Percentiles rank a stretch among this genome's conserved stretches.
These are phyloP conservation scores for Ectemnius continuus DNA, from an alignment of 2,888 invertebrate species.

Conservation along the genomic window DNA sequence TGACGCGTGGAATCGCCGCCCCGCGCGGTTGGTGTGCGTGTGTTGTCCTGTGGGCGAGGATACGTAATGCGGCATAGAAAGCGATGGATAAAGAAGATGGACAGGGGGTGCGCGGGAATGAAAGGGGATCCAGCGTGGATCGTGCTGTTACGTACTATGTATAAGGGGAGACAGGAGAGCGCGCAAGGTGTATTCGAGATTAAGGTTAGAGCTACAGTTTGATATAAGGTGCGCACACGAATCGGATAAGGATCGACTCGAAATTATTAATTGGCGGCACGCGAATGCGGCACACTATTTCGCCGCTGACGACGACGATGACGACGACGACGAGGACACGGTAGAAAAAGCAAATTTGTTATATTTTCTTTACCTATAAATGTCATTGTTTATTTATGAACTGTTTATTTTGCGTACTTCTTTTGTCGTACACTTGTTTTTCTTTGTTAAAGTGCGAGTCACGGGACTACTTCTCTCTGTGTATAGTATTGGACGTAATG, in stretches of 20 bases:
- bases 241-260: constrained; percentile 49
- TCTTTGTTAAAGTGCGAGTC: constrained; percentile 68
- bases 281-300: too few relatives aligned
- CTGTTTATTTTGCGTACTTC: constrained; percentile 76
- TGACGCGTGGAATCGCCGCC: too few relatives aligned
- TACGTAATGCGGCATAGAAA: constrained; percentile 5
- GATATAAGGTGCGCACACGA: constrained; percentile 21
- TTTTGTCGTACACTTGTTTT: constrained; percentile 69
- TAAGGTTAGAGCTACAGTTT: constrained; percentile 42
- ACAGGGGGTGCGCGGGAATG: constrained; percentile 15
- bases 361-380: constrained; percentile 74
- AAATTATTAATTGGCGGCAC: background rate
- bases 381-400: constrained; percentile 77
- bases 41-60: too few relatives aligned
- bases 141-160: constrained; percentile 42
- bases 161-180: constrained; percentile 24
- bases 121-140: constrained; percentile 30
- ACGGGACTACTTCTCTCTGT: background rate
- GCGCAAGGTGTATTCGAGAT: constrained; percentile 21
- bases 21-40: too few relatives aligned
- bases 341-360: constrained; percentile 69
- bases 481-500: background rate
- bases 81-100: constrained; percentile 11
- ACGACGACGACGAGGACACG: too few relatives aligned
- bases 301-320: too few relatives aligned